These are phyloP conservation scores for Standfussiana lucernea DNA, from an alignment of 2,888 invertebrate species.

Conservation along the genomic window DNA sequence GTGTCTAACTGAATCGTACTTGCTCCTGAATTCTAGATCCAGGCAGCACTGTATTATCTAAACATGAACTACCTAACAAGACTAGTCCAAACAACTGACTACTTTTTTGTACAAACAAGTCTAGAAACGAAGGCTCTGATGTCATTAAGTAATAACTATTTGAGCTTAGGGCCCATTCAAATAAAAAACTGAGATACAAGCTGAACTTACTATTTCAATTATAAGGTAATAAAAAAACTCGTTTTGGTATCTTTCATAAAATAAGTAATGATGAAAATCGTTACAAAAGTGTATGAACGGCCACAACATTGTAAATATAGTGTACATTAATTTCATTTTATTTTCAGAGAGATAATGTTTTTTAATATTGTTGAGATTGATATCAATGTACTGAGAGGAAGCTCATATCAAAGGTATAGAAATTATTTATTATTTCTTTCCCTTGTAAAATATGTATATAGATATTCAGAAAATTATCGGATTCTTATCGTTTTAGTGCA, in stretches of 20 bases:
- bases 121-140: slow-evolving; percentile 30
- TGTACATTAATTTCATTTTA: slow-evolving; percentile 77
- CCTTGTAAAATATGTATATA: slow-evolving; percentile 90
- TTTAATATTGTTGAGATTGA: slow-evolving; percentile 78
- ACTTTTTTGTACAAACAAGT: slow-evolving; percentile 25
- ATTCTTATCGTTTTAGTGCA: slow-evolving; percentile 81
- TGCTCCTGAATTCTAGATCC: slow-evolving; percentile 9
- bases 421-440: slow-evolving; percentile 87
- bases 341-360: slow-evolving; percentile 70
- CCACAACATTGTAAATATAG: slow-evolving; percentile 78
- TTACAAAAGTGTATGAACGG: slow-evolving; percentile 55
- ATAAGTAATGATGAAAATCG: slow-evolving; percentile 22
- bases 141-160: slow-evolving; percentile 19
- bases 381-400: slow-evolving; percentile 81
- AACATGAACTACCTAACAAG: slow-evolving; percentile 14
- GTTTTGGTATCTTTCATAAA: slow-evolving; percentile 25
- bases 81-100: slow-evolving; percentile 16
- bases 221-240: slow-evolving; percentile 4
- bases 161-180: slow-evolving; percentile 31
- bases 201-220: slow-evolving; percentile 28
- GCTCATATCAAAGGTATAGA: slow-evolving; percentile 89
- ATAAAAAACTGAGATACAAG: slow-evolving; percentile 19
- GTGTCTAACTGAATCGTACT: slow-evolving; percentile 51
- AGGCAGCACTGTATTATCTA: not conserved
- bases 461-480: slow-evolving; percentile 80